These are phyloP conservation scores for Brachionus rotundiformis DNA, from an alignment of 1,140 invertebrate species.

Conservation along the genomic window DNA sequence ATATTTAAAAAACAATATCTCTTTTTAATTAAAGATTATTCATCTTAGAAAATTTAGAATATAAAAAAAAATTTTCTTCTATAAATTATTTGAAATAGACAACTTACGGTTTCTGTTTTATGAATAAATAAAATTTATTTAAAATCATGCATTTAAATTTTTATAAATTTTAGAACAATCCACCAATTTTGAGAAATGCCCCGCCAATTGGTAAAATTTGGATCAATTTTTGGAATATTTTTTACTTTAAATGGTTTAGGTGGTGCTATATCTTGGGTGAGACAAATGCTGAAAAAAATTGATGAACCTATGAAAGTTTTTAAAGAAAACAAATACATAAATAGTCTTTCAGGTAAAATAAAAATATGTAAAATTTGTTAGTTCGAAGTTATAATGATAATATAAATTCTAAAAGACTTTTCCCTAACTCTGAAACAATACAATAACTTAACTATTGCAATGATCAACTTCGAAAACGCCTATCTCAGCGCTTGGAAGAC, in stretches of 20 bases:
- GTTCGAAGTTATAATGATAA: background rate
- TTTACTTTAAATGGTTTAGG: background rate
- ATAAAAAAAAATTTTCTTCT: no score
- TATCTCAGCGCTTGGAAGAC: constrained; percentile 62
- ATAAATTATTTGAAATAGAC: no score
- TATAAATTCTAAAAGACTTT: constrained; percentile 58
- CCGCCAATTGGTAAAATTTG: constrained; percentile 58
- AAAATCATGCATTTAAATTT: background rate
- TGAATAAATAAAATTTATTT: background rate
- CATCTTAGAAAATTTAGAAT: no score
- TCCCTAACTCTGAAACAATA: constrained; percentile 59
- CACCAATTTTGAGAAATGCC: constrained; percentile 59
- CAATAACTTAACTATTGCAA: constrained; percentile 60
- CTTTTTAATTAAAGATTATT: no score
- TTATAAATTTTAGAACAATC: constrained; percentile 54
- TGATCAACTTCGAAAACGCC: constrained; percentile 62
- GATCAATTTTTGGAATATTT: background rate
- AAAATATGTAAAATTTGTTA: no score
- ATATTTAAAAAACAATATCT: no score
- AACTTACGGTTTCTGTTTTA: no score
- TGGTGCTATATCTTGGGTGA: constrained; percentile 62
- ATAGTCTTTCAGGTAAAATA: background rate
- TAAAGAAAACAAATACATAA: constrained; percentile 50
- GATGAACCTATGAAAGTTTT: constrained; percentile 61
- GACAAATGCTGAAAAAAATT: constrained; percentile 60